Evolutionary conservation across 1,140 invertebrate species (phyloP), one percentile per base, ranked within the genome.

Genomic region (Heterodera carotae): DNA sequence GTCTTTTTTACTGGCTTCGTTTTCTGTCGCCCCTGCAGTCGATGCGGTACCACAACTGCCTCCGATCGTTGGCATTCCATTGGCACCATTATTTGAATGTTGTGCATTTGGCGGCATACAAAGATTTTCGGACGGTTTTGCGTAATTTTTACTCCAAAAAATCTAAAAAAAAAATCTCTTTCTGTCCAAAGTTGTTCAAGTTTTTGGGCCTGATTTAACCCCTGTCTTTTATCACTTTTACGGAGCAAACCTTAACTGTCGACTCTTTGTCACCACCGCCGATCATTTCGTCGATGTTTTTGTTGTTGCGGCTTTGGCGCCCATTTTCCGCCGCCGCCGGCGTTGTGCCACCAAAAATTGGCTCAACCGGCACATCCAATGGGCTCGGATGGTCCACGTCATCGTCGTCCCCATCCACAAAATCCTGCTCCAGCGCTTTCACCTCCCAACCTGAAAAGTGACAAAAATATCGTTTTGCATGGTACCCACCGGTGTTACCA

Each of bases 381-480:
- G 29, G 12, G 3, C 33, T 48, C 34, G 69, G 56, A 15, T 27
- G 2, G 15, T 36, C 53, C 8, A 53, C n/a, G 25, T 33, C 18
- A 3, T 82, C 78, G 10, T 79, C 66, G 15, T 69, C 34, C 15
- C 10, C 78, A n/a, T 74, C 43, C n/a, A 82, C n/a, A 59, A 75
- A 59, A 56, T 80, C 78, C 36, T 80, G 53, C 29, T 69, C 39
- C 1, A 80, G 39, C 25, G 66, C 80, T 53, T 62, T 43, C 8
- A 80, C 43, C 43, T 80, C 78, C 48, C 78, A 77, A 36, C 76
- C 76, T 78, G 67, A 78, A 78, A n/a, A 31, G 12, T 29, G 12
- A n/a, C 59, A 39, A 71, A 71, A 34, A 33, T 3, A 12, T 2
- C 31, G 4, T 60, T 43, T 1, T n/a, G n/a, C n/a, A n/a, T n/a